Percentiles rank a stretch among this genome's conserved stretches.
phyloP scores from a whole-genome alignment of 1,140 invertebrate species.

The Stegodyphus dumicola region DNA sequence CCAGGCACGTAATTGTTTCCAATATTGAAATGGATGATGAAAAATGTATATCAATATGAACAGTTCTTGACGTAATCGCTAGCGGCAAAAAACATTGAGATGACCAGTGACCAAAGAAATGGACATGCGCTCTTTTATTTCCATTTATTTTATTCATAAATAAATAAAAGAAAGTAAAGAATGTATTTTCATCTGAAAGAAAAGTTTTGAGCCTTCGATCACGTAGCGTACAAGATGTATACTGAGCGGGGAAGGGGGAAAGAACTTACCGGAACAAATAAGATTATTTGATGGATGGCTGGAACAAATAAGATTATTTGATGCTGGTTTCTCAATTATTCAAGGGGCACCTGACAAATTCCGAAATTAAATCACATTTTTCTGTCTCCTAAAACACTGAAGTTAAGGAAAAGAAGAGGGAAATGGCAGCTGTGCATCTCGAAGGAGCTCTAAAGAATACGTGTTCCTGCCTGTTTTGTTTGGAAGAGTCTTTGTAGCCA shows the following conservation, averaged over 20 bases:
- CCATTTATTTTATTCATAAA: slow-evolving; percentile 7
- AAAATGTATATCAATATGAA: slow-evolving; percentile 15
- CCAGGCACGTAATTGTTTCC: slow-evolving; percentile 19
- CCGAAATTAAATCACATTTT: slow-evolving; percentile 51
- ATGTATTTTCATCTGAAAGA: slow-evolving; percentile 36
- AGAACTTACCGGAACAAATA: slow-evolving; percentile 6
- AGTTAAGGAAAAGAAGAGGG: slow-evolving; percentile 13
- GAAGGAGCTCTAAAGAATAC: slow-evolving; percentile 34
- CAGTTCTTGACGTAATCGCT: neutral
- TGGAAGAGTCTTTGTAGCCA: slow-evolving; percentile 5
- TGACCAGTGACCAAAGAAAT: slow-evolving; percentile 25
- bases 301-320: slow-evolving; percentile 45
- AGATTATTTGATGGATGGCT: slow-evolving; percentile 47
- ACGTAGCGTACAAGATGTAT: slow-evolving; percentile 5
- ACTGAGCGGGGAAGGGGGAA: neutral
- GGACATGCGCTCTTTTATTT: neutral
- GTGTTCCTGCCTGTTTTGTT: slow-evolving; percentile 19
- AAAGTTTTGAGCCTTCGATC: slow-evolving; percentile 25
- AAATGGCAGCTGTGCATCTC: slow-evolving; percentile 20
- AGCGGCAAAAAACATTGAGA: neutral
- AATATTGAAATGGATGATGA: slow-evolving; percentile 46
- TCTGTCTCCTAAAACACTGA: slow-evolving; percentile 16
- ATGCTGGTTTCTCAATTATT: slow-evolving; percentile 42
- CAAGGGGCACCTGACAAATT: slow-evolving; percentile 42
- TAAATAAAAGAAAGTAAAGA: slow-evolving; percentile 18